Conservation (phyloP, 2,888 invertebrate species). For the Coleophora deauratella region DNA sequence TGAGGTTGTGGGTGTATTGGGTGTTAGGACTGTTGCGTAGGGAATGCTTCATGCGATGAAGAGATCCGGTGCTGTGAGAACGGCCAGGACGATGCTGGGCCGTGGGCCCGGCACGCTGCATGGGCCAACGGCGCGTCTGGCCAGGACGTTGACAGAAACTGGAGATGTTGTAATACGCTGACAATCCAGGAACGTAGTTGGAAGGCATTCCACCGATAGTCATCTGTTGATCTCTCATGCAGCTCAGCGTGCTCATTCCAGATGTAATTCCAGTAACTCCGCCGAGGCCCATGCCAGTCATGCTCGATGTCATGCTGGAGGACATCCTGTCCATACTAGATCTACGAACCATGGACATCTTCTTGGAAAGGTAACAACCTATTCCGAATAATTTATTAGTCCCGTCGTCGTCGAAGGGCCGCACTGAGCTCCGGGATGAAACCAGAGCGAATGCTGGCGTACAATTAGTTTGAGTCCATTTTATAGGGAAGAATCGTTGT, state of each 20-base stretch:
- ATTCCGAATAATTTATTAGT: slow-evolving; percentile 16
- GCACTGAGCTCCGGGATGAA: slow-evolving; percentile 51
- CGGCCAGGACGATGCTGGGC: slow-evolving; percentile 66
- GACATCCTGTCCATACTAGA: slow-evolving; percentile 71
- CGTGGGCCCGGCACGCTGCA: slow-evolving; percentile 65
- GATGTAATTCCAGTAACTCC: slow-evolving; percentile 62
- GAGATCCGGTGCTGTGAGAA: slow-evolving; percentile 59
- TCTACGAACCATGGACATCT: slow-evolving; percentile 56
- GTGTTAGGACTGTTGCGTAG: slow-evolving; percentile 64
- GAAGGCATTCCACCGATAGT: slow-evolving; percentile 69
- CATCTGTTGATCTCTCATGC: slow-evolving; percentile 64
- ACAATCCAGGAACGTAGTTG: slow-evolving; percentile 68
- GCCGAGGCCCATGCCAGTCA: slow-evolving; percentile 69
- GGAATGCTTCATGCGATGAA: slow-evolving; percentile 65
- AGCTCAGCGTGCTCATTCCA: slow-evolving; percentile 60
- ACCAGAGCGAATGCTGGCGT: slow-evolving; percentile 63
- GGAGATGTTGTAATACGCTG: slow-evolving; percentile 67
- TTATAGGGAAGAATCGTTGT: slow-evolving; percentile 32
- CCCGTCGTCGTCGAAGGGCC: slow-evolving; percentile 35
- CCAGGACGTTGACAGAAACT: slow-evolving; percentile 70
- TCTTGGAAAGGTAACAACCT: slow-evolving; percentile 25
- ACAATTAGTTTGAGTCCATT: slow-evolving; percentile 29
- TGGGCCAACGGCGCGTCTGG: slow-evolving; percentile 64
- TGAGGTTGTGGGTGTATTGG: slow-evolving; percentile 63
- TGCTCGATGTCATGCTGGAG: slow-evolving; percentile 68